Percentiles rank a stretch among this genome's conserved stretches.
Evolutionary conservation across 2,113 vertebrate genomes (phyloP).

Genomic region (Ptychochromis oligacanthus): DNA sequence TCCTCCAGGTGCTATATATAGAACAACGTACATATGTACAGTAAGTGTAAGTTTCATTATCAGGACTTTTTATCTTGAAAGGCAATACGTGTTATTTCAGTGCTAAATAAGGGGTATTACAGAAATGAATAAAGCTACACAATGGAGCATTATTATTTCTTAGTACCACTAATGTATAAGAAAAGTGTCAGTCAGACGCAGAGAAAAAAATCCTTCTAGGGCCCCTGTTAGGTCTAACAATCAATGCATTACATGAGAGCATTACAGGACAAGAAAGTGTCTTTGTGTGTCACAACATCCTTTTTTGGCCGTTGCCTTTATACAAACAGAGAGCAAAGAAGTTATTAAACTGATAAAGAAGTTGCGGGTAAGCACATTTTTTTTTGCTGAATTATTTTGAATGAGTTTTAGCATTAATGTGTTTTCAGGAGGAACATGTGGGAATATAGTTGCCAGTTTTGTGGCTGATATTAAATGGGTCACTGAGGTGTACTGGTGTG

Average conservation of each 20-base stretch:
- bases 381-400: constrained; percentile 45
- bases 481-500: constrained; percentile 37
- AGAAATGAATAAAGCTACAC: constrained; percentile 1
- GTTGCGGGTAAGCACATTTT: constrained; percentile 32
- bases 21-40: neutral
- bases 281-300: constrained; percentile 13
- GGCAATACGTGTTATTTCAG: neutral
- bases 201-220: neutral
- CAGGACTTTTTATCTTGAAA: neutral
- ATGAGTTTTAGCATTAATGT: constrained; percentile 38
- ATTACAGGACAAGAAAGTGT: constrained; percentile 16
- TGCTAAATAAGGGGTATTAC: neutral
- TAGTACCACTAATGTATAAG: neutral
- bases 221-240: constrained; percentile 15
- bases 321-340: constrained; percentile 19
- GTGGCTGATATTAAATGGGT: constrained; percentile 60
- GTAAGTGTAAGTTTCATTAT: neutral
- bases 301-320: constrained; percentile 12
- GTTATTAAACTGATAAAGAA: constrained; percentile 58
- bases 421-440: constrained; percentile 32
- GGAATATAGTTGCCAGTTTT: constrained; percentile 37
- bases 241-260: neutral
- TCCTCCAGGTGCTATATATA: constrained; percentile 10
- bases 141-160: neutral
- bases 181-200: neutral